A percentile compares a stretch with the other conserved stretches of the same genome.
phyloP scores from a whole-genome alignment of 2,113 vertebrate genomes.

The Chaenogobius annularis region DNA sequence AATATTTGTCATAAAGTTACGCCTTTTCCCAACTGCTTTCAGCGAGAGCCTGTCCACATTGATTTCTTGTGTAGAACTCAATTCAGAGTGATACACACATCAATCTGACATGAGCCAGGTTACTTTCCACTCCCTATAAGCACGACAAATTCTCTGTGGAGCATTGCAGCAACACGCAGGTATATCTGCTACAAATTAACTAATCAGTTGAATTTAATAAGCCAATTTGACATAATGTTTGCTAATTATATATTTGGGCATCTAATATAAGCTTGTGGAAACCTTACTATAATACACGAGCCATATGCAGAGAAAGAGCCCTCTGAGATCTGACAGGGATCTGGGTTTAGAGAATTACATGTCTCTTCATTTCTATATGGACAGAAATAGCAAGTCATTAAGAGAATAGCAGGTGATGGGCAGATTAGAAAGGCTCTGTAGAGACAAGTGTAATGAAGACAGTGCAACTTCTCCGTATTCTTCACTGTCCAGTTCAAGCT shows the following conservation, averaged over 20 bases:
- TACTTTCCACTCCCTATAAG: constrained; percentile 17
- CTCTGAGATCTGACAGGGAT: constrained; percentile 43
- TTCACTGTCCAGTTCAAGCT: constrained; percentile 45
- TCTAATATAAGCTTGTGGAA: background rate
- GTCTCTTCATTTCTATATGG: constrained; percentile 62
- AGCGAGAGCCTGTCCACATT: too few relatives aligned
- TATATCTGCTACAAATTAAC: constrained; percentile 40
- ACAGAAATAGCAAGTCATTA: constrained; percentile 79
- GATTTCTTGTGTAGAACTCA: too few relatives aligned
- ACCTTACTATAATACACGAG: constrained; percentile 23
- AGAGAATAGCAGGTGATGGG: constrained; percentile 72
- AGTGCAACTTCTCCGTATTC: constrained; percentile 55
- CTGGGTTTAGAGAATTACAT: constrained; percentile 44
- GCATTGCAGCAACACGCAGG: constrained; percentile 22
- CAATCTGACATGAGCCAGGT: too few relatives aligned
- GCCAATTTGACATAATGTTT: background rate
- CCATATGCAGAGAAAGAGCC: constrained; percentile 26
- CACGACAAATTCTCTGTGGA: constrained; percentile 34
- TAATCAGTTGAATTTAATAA: constrained; percentile 17
- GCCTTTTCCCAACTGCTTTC: too few relatives aligned
- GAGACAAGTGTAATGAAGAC: constrained; percentile 66
- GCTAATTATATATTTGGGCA: background rate
- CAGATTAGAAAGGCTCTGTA: constrained; percentile 65
- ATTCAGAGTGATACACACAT: too few relatives aligned
- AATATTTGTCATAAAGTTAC: too few relatives aligned